These are phyloP conservation scores for Condylura cristata DNA, from an alignment of 2,113 vertebrate genomes.

Conservation along the genomic window DNA sequence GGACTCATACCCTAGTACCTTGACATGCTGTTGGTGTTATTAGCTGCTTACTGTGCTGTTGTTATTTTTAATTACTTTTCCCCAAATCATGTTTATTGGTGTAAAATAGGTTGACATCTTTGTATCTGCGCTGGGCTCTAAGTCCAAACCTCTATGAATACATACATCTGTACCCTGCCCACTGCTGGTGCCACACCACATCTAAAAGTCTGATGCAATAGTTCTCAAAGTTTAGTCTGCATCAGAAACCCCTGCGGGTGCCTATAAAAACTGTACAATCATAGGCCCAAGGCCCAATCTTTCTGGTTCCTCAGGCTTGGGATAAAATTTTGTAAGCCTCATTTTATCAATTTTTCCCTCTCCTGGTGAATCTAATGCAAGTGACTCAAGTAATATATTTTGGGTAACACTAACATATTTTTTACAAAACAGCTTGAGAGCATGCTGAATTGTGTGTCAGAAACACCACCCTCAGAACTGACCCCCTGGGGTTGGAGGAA, in stretches of 20 bases:
- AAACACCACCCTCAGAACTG: background rate
- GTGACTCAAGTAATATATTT: background rate
- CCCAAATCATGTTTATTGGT: too few relatives aligned
- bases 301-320: slow-evolving; percentile 42
- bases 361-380: background rate
- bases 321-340: slow-evolving; percentile 13
- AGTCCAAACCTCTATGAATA: too few relatives aligned
- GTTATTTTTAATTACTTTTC: too few relatives aligned
- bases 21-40: background rate
- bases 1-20: background rate
- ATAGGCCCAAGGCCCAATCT: background rate
- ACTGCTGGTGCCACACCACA: background rate
- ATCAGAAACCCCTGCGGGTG: background rate
- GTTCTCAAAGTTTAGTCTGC: background rate
- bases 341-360: slow-evolving; percentile 23
- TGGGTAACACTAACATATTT: background rate
- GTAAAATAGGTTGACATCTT: too few relatives aligned
- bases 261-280: background rate
- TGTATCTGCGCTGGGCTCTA: too few relatives aligned
- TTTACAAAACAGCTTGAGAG: background rate
- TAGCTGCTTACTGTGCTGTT: background rate
- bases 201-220: background rate
- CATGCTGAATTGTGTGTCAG: background rate
- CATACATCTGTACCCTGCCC: too few relatives aligned
- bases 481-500: background rate